Evolutionary conservation across 2,888 invertebrate genomes (phyloP), one percentile per base, ranked within the genome.

Genomic region (Phyllotreta cruciferae): DNA sequence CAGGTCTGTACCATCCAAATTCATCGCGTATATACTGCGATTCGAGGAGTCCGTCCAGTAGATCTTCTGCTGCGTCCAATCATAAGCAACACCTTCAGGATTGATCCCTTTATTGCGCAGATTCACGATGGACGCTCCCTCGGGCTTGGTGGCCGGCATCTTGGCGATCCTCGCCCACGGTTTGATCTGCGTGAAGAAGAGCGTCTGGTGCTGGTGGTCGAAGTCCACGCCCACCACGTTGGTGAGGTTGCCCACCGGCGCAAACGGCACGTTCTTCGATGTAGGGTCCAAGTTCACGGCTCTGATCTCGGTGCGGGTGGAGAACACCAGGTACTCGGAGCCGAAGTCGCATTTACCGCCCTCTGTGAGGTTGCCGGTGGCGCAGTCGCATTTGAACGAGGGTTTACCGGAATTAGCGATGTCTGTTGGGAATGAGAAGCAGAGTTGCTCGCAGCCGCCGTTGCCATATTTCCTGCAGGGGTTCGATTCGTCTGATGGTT

Each of bases 21-120:
- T 95, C 93, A 98, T 94, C 0, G 96, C 93, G 75, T 96, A 96
- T 60, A 97, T 96, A 8, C 94, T 93, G 74, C 94, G 94, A 73
- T 96, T 96, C 0, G 93, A 91, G 35, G 95, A 94, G 76, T 98
- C 98, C 0, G 98, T 96, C 96, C 97, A 99, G 80, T 98, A 98
- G 39, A 99, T 88, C 80, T 97, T 98, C 78, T 93, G 93, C 72
- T 95, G 95, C 0, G 98, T 94, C 98, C 98, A 99, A 78, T 99
- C 98, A 77, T 96, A 96, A 0, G 96, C 94, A 66, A 96, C 92
- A 3, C 58, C 96, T 80, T 96, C 95, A 0, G 96, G 95, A 80
- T 94, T 95, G 58, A 95, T 93, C 14, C 92, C 91, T 76, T 89
- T 89, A 71, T 82, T 88, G 37, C 93, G 86, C 1, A 94, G 87